phyloP scores from a whole-genome alignment of 2,797 vertebrate species.

The Ambastaia sidthimunki region DNA sequence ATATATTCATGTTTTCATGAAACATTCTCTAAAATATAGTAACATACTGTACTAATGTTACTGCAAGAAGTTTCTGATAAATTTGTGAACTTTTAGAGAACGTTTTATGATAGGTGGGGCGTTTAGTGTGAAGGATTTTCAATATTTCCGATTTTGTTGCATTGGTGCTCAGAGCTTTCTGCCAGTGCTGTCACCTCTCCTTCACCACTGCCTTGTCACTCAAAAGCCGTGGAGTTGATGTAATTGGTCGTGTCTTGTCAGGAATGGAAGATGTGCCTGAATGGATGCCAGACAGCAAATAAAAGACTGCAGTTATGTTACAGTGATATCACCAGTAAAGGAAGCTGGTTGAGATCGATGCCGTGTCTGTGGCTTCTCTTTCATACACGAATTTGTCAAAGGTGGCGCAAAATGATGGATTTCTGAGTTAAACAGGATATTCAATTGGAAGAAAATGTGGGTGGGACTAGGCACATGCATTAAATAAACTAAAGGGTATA shows the following conservation, averaged over 20 bases:
- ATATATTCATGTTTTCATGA: too few relatives aligned
- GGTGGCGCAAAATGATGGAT: neutral
- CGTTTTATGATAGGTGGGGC: neutral
- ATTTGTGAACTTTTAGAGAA: too few relatives aligned
- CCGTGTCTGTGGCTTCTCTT: conserved; percentile 40
- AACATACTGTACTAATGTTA: too few relatives aligned
- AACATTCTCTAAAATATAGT: too few relatives aligned
- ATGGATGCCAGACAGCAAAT: conserved; percentile 42
- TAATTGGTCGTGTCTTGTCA: conserved; percentile 62
- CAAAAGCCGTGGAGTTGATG: conserved; percentile 46
- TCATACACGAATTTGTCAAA: conserved; percentile 52
- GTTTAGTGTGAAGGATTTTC: conserved; percentile 54
- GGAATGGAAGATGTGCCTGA: conserved; percentile 56
- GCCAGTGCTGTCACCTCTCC: conserved; percentile 50
- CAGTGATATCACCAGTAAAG: conserved; percentile 44
- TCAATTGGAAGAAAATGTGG: neutral
- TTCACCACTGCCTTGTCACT: conserved; percentile 39
- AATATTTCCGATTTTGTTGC: conserved; percentile 25
- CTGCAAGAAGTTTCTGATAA: too few relatives aligned
- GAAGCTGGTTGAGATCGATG: conserved; percentile 38
- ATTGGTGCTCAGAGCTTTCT: conserved; percentile 22
- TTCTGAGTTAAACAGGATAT: neutral
- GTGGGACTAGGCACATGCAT: neutral
- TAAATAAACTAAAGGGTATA: neutral
- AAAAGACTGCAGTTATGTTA: conserved; percentile 45